These are phyloP conservation scores for Troides oblongomaculatus DNA, from an alignment of 2,888 invertebrate genomes.

Conservation along the genomic window DNA sequence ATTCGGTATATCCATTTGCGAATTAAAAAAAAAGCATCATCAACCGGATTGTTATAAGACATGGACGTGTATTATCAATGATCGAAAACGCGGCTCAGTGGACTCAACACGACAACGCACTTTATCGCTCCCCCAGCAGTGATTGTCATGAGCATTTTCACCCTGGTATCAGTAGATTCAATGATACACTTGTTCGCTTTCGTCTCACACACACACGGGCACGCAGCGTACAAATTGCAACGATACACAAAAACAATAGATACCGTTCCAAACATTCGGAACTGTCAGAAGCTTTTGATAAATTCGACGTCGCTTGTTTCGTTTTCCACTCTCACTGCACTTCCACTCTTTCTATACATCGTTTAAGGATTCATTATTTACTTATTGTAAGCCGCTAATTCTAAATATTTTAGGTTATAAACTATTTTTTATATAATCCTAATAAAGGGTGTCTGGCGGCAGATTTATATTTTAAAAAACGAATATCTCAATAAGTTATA, in stretches of 20 bases:
- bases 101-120: constrained; percentile 59
- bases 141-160: constrained; percentile 42
- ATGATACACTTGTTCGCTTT: constrained; percentile 28
- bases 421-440: neutral
- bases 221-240: constrained; percentile 11
- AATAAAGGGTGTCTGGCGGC: too few relatives aligned
- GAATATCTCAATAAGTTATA: too few relatives aligned
- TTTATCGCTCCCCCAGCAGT: constrained; percentile 44
- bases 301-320: constrained; percentile 1
- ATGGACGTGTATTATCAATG: constrained; percentile 25
- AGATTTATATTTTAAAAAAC: too few relatives aligned
- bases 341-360: neutral
- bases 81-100: constrained; percentile 36
- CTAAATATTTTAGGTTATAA: neutral
- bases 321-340: neutral
- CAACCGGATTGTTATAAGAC: constrained; percentile 29
- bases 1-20: constrained; percentile 21
- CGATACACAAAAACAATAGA: constrained; percentile 7
- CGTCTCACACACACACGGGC: constrained; percentile 6
- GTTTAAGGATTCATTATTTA: neutral
- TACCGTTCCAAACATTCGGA: constrained; percentile 2
- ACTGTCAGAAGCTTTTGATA: constrained; percentile 6
- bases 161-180: constrained; percentile 21
- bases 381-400: neutral
- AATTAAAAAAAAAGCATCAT: constrained; percentile 28